Percentiles rank a stretch among this genome's conserved stretches.
Conservation (phyloP, 1,140 invertebrate genomes). For the Drosophila bipectinata region DNA sequence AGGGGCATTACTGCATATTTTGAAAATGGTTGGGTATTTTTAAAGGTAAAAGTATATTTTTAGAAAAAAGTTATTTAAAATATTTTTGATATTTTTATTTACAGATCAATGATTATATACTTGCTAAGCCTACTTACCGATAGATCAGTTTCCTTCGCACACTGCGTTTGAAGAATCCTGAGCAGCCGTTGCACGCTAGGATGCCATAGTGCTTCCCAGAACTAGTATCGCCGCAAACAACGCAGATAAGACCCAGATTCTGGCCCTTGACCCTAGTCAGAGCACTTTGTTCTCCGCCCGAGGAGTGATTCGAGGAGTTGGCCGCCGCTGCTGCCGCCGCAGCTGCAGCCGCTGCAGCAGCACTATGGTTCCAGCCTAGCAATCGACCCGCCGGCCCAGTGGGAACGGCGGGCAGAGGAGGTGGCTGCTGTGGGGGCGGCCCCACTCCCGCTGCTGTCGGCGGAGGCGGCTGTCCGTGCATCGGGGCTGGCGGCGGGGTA, state of each 20-base stretch:
- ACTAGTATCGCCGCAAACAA: constrained; percentile 98
- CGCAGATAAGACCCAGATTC: constrained; percentile 91
- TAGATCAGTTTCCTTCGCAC: constrained; percentile 98
- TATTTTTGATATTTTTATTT: not conserved
- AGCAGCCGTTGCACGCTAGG: constrained; percentile 99
- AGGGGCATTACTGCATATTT: not conserved
- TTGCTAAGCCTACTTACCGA: constrained; percentile 87
- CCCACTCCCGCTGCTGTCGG: constrained; percentile 14
- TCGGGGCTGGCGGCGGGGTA: constrained; percentile 38
- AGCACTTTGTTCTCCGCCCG: constrained; percentile 25
- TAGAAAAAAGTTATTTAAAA: too few species aligned
- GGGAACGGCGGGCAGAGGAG: constrained; percentile 10
- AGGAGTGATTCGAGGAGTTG: constrained; percentile 36
- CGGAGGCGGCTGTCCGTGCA: constrained; percentile 24
- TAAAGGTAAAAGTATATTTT: too few species aligned
- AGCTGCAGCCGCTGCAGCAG: constrained; percentile 65
- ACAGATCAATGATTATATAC: not conserved
- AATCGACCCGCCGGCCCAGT: constrained; percentile 36
- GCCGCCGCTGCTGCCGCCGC: constrained; percentile 61
- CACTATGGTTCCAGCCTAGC: constrained; percentile 68
- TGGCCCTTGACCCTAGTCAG: constrained; percentile 75
- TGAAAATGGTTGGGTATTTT: too few species aligned
- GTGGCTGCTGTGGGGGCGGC: constrained; percentile 15
- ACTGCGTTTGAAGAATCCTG: constrained; percentile 99
- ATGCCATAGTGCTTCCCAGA: constrained; percentile 99